Evolutionary conservation across 2,113 vertebrate genomes (phyloP).

Genomic region (Oxygymnocypris stewartii): DNA sequence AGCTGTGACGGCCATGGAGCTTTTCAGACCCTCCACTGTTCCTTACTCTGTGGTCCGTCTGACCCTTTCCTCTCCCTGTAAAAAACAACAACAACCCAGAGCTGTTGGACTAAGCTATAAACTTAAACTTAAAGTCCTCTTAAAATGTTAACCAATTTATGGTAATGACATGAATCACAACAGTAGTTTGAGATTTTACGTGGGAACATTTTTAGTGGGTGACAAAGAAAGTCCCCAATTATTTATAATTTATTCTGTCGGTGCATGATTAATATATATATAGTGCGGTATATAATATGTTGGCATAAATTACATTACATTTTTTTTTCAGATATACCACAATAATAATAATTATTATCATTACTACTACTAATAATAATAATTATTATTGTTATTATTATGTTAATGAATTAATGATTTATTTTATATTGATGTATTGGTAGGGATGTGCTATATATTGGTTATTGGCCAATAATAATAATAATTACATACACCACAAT

Average conservation of each 20-base stretch:
- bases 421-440: neutral
- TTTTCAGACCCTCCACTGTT: neutral
- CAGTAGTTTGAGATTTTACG: neutral
- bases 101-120: neutral
- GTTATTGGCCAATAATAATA: neutral
- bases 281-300: too few relatives aligned
- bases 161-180: neutral
- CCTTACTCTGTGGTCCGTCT: conserved; percentile 31
- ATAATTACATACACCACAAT: neutral
- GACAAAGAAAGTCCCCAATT: neutral
- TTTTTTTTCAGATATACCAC: too few relatives aligned
- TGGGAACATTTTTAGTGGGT: neutral
- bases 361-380: too few relatives aligned
- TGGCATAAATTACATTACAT: too few relatives aligned
- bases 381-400: neutral
- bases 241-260: neutral
- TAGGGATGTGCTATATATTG: neutral
- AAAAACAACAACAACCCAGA: neutral
- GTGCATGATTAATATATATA: too few relatives aligned
- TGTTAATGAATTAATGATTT: too few relatives aligned
- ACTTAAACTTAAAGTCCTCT: conserved; percentile 9
- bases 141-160: neutral
- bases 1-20: conserved; percentile 15
- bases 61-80: neutral
- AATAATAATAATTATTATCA: too few relatives aligned